These are phyloP conservation scores for Sceloporus tristichus DNA, from an alignment of 2,113 vertebrate genomes.

Conservation along the genomic window DNA sequence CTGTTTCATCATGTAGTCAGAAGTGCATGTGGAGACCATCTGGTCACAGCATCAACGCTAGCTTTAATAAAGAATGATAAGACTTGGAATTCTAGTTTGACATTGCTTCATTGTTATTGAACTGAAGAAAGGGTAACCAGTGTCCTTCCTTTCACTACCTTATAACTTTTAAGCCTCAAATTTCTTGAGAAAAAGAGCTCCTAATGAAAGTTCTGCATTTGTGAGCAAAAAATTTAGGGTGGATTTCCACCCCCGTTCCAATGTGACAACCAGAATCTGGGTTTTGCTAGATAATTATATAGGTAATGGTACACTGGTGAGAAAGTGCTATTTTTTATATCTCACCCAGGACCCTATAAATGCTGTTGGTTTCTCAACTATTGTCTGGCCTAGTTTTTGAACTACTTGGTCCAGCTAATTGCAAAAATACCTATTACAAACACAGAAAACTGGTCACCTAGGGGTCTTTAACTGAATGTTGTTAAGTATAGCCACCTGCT, in stretches of 20 bases:
- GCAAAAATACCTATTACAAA: background rate
- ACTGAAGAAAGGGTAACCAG: background rate
- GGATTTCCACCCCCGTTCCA: background rate
- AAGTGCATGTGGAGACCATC: background rate
- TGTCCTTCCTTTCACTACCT: background rate
- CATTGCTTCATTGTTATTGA: background rate
- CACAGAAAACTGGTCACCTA: background rate
- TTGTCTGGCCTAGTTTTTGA: no score
- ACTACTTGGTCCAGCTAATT: no score
- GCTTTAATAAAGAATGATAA: background rate
- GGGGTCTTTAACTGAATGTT: background rate
- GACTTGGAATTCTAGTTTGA: background rate
- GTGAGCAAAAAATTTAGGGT: background rate
- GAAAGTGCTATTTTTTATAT: background rate
- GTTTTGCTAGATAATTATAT: background rate
- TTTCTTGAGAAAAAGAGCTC: background rate
- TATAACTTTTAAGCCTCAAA: background rate
- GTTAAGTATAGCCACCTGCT: background rate
- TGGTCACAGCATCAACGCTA: background rate
- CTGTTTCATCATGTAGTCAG: background rate
- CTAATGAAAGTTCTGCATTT: background rate
- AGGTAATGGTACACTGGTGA: background rate
- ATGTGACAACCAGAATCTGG: background rate
- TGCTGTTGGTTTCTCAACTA: background rate
- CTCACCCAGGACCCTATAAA: background rate